Conservation (phyloP, 2,888 invertebrate species). For the Ectemnius continuus region DNA sequence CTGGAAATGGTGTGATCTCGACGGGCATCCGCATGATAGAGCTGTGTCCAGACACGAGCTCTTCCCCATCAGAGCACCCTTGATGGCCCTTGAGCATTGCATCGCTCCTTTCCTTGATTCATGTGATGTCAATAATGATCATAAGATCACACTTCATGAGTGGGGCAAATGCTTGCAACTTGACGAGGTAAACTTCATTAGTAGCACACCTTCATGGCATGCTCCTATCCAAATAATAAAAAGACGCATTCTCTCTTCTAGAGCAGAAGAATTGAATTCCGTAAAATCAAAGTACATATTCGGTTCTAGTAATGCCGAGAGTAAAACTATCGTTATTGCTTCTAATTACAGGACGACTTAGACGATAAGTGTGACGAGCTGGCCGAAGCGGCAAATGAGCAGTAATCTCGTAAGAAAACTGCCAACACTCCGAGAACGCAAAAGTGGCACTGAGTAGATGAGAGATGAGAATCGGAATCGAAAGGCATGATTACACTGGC, state of each 20-base stretch:
- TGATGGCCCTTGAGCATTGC: constrained; percentile 98
- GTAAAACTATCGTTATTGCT: too few relatives aligned
- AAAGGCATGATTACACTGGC: not conserved
- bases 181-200: constrained; percentile 82
- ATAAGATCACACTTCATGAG: constrained; percentile 93
- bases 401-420: constrained; percentile 32
- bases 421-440: constrained; percentile 27
- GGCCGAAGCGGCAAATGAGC: constrained; percentile 66
- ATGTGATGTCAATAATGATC: constrained; percentile 94
- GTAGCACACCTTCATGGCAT: too few relatives aligned
- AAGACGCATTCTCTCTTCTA: not conserved
- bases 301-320: not conserved
- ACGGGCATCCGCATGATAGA: constrained; percentile 93
- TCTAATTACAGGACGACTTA: constrained; percentile 83
- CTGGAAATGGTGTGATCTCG: constrained; percentile 99
- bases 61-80: constrained; percentile 96
- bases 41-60: constrained; percentile 95
- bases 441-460: constrained; percentile 26
- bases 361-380: constrained; percentile 90
- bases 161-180: constrained; percentile 95
- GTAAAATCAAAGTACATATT: not conserved
- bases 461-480: constrained; percentile 12
- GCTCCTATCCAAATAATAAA: too few relatives aligned
- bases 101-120: constrained; percentile 96
- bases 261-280: not conserved